Evolutionary conservation across 2,888 invertebrate genomes (phyloP).

Genomic region (Chymomyza caudatula): DNA sequence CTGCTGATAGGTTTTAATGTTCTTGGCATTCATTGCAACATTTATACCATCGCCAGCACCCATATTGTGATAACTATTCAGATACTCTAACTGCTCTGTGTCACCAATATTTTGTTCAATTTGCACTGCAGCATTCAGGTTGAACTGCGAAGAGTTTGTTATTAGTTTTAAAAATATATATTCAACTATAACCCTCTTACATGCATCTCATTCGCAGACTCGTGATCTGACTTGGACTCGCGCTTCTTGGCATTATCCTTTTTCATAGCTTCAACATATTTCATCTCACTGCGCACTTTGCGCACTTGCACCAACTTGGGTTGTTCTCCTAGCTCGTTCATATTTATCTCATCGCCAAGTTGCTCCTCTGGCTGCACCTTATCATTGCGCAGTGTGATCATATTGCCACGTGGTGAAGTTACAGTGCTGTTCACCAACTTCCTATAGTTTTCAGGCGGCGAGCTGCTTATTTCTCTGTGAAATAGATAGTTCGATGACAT

Average conservation of each 20-base stretch:
- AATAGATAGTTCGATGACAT: no score
- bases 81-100: conserved; percentile 31
- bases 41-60: conserved; percentile 10
- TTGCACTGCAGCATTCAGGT: conserved; percentile 59
- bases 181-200: conserved; percentile 59
- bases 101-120: conserved; percentile 73
- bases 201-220: conserved; percentile 69
- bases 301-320: conserved; percentile 69
- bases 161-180: not conserved
- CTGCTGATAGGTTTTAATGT: not conserved
- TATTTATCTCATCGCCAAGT: not conserved
- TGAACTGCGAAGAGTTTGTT: conserved; percentile 43
- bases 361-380: conserved; percentile 1
- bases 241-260: conserved; percentile 62
- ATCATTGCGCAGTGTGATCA: conserved; percentile 47
- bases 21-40: not conserved
- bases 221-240: conserved; percentile 75
- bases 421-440: conserved; percentile 56
- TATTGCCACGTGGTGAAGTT: conserved; percentile 55
- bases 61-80: conserved; percentile 11
- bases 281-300: conserved; percentile 76
- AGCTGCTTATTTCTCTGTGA: not conserved
- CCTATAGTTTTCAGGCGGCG: no score
- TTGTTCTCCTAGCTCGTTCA: no score
- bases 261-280: conserved; percentile 60